Conservation (phyloP, 2,797 vertebrate genomes). For the Knipowitschia caucasica region DNA sequence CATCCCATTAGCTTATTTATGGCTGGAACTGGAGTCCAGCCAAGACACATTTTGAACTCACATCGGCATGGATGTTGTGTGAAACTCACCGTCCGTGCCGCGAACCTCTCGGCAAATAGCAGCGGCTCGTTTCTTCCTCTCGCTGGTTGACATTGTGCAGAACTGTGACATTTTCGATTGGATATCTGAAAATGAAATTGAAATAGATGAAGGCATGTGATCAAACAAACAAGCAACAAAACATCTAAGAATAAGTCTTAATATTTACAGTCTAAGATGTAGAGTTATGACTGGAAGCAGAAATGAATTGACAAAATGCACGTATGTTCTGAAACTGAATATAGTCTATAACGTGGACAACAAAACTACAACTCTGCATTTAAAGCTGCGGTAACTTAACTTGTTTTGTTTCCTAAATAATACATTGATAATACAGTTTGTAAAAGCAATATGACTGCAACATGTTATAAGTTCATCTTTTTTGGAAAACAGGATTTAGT, state of each 20-base stretch:
- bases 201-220: constrained; percentile 28
- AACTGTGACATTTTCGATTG: constrained; percentile 83
- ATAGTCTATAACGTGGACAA: not conserved
- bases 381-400: too few relatives aligned
- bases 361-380: too few relatives aligned
- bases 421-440: too few relatives aligned
- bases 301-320: not conserved
- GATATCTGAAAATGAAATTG: constrained; percentile 67
- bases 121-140: constrained; percentile 86
- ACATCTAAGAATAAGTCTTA: not conserved
- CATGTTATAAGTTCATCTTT: too few relatives aligned
- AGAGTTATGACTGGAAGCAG: not conserved
- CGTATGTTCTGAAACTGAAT: not conserved
- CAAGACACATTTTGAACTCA: constrained; percentile 72
- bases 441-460: too few relatives aligned
- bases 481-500: too few relatives aligned
- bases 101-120: constrained; percentile 91
- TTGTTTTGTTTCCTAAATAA: too few relatives aligned
- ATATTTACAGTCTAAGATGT: too few relatives aligned
- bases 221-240: not conserved
- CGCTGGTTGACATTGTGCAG: constrained; percentile 81
- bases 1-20: constrained; percentile 81
- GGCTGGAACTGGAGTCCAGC: constrained; percentile 65
- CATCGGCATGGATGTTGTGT: constrained; percentile 44
- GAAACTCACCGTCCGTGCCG: constrained; percentile 79